These are phyloP conservation scores for Heliocidaris erythrogramma DNA, from an alignment of 35 echinoderm and acorn worm genomes.

Conservation along the genomic window DNA sequence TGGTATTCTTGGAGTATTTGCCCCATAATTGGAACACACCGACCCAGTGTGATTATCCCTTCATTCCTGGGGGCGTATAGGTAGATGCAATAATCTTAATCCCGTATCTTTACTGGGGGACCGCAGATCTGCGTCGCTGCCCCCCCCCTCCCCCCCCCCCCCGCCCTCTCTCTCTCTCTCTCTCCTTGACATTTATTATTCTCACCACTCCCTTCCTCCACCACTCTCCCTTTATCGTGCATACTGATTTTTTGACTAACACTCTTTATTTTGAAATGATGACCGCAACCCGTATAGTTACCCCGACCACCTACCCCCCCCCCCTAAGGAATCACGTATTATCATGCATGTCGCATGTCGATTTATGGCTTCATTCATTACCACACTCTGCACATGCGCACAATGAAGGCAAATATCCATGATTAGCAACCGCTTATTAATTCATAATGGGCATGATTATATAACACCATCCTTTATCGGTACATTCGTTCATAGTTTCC, in stretches of 20 bases:
- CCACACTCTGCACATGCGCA: neutral
- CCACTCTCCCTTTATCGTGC: neutral
- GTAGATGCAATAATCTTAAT: no score
- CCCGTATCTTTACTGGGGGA: neutral
- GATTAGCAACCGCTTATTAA: slow-evolving; percentile 10
- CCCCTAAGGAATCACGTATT: no score
- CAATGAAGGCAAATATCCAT: neutral
- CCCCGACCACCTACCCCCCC: no score
- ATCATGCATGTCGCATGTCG: no score
- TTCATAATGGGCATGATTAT: neutral
- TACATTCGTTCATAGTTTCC: neutral
- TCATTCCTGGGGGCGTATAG: no score
- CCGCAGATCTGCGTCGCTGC: neutral
- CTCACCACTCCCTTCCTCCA: neutral
- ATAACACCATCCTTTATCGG: neutral
- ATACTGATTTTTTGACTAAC: no score
- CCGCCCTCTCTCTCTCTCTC: neutral
- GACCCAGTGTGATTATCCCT: neutral
- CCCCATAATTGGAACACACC: neutral
- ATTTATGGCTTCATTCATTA: neutral
- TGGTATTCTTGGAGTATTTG: no score
- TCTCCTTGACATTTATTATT: neutral
- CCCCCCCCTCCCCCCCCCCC: neutral
- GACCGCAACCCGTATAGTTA: no score
- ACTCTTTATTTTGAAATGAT: no score